These are phyloP conservation scores for Oscheius myriophilus DNA, from an alignment of 2,888 invertebrate genomes.

Conservation along the genomic window DNA sequence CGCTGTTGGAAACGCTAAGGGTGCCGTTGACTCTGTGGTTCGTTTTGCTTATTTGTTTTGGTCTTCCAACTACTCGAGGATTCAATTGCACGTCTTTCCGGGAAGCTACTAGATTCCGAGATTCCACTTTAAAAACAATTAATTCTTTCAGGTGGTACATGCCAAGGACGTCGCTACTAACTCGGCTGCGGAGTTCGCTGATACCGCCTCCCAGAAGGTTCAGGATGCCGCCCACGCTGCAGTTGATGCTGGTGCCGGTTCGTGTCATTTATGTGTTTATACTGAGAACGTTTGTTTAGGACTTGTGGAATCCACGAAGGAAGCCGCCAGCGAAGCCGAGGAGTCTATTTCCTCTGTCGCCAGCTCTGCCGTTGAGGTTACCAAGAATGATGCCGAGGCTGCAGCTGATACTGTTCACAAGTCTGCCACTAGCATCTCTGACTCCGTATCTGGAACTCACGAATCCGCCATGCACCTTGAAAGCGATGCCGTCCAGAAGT, in stretches of 20 bases:
- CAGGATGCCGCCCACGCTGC: background rate
- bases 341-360: background rate
- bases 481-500: conserved; percentile 7
- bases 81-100: background rate
- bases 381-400: conserved; percentile 10
- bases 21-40: conserved; percentile 2
- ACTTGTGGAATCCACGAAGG: conserved; percentile 8
- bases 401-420: conserved; percentile 7
- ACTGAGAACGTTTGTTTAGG: background rate
- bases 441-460: background rate
- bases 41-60: background rate
- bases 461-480: too few species aligned
- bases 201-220: background rate
- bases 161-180: conserved; percentile 6
- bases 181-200: background rate
- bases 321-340: background rate
- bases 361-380: background rate
- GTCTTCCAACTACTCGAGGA: background rate
- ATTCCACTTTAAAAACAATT: too few species aligned
- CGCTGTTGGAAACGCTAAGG: conserved; percentile 3
- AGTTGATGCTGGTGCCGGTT: conserved; percentile 2
- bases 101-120: too few species aligned
- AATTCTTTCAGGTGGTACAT: background rate
- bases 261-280: background rate
- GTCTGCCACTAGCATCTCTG: background rate